Conservation (phyloP, 2,113 vertebrate genomes). For the Varanus salvator region DNA sequence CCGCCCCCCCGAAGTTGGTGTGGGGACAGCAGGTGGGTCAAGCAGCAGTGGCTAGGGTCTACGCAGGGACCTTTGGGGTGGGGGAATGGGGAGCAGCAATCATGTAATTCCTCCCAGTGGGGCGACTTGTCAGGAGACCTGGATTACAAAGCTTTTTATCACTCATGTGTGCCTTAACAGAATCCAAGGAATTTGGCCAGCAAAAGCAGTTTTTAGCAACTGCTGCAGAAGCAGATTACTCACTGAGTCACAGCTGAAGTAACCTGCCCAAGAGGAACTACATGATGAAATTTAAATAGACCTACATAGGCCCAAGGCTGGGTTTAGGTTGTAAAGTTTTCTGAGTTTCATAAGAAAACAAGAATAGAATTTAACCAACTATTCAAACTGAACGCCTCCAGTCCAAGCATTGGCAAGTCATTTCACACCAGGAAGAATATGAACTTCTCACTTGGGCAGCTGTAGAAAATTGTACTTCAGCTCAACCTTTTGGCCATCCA, state of each 20-base stretch:
- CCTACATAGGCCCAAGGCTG: background rate
- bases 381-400: background rate
- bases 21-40: no score
- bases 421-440: background rate
- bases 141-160: background rate
- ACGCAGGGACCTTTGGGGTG: no score
- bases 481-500: no score
- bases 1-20: no score
- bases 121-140: background rate
- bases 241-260: background rate
- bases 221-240: background rate
- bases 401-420: background rate
- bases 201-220: background rate
- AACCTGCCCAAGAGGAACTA: background rate
- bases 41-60: no score
- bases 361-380: background rate
- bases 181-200: background rate
- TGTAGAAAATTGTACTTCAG: background rate
- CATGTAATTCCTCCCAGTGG: background rate
- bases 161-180: background rate
- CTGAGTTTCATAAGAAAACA: background rate
- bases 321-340: background rate
- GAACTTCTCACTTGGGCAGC: background rate
- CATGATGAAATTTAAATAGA: slow-evolving; percentile 3
- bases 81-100: background rate